Evolutionary conservation across 2,888 invertebrate genomes (phyloP).

Genomic region (Sipunculus nudus): DNA sequence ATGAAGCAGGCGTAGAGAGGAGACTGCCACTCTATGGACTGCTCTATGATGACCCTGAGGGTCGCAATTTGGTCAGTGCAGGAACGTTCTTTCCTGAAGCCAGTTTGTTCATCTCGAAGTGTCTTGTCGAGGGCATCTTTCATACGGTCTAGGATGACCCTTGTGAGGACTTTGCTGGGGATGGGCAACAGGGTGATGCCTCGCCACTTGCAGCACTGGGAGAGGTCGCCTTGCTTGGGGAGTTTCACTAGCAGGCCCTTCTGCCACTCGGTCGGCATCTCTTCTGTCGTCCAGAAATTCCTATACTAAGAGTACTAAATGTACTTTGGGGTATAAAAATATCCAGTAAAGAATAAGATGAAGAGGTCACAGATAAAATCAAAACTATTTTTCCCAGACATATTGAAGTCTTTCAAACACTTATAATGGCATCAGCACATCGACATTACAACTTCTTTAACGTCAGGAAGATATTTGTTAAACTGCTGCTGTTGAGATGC

Average conservation of each 20-base stretch:
- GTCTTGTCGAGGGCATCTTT: background rate
- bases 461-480: too few relatives aligned
- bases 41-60: slow-evolving; percentile 30
- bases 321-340: too few relatives aligned
- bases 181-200: slow-evolving; percentile 30
- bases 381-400: too few relatives aligned
- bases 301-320: background rate
- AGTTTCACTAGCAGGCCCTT: slow-evolving; percentile 7
- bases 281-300: background rate
- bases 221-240: slow-evolving; percentile 20
- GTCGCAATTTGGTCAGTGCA: slow-evolving; percentile 29
- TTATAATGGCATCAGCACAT: too few relatives aligned
- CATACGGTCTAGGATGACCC: slow-evolving; percentile 15
- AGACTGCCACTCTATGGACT: slow-evolving; percentile 26
- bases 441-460: too few relatives aligned
- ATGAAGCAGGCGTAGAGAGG: slow-evolving; percentile 26
- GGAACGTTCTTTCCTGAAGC: slow-evolving; percentile 20
- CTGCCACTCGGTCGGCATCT: slow-evolving; percentile 5
- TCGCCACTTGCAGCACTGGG: slow-evolving; percentile 24
- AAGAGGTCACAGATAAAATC: too few relatives aligned
- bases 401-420: too few relatives aligned
- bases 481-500: too few relatives aligned
- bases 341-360: too few relatives aligned
- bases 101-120: slow-evolving; percentile 23
- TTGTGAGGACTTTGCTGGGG: slow-evolving; percentile 22